A percentile compares a stretch with the other conserved stretches of the same genome.
These are phyloP conservation scores for Plemyria rubiginata DNA, from an alignment of 2,888 invertebrate genomes.

Conservation along the genomic window DNA sequence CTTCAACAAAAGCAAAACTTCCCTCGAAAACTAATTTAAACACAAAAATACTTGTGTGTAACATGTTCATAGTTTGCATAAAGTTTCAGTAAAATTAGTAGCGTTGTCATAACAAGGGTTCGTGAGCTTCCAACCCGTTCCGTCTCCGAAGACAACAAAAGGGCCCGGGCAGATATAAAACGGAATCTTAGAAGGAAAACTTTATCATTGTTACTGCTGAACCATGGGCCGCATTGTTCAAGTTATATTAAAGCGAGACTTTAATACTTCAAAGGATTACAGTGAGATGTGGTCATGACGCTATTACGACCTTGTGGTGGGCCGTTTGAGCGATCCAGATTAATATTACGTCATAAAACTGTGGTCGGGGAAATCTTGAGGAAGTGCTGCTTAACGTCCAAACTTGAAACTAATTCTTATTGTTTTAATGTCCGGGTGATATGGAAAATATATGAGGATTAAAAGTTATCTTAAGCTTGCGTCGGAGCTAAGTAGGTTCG, in stretches of 20 bases:
- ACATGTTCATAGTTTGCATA: conserved; percentile 43
- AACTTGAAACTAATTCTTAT: conserved; percentile 33
- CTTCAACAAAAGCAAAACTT: conserved; percentile 30
- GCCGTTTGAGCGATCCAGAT: conserved; percentile 55
- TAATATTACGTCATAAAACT: conserved; percentile 55
- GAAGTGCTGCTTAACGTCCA: conserved; percentile 26
- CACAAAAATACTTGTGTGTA: conserved; percentile 31
- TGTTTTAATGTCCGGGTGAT: conserved; percentile 25
- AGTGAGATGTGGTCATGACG: conserved; percentile 67
- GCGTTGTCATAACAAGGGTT: conserved; percentile 61
- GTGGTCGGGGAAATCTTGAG: conserved; percentile 26
- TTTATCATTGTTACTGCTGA: conserved; percentile 75
- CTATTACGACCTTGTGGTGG: conserved; percentile 55
- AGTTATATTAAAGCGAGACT: conserved; percentile 78
- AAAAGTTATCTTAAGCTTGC: conserved; percentile 30
- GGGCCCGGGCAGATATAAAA: conserved; percentile 69
- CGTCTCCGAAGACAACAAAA: conserved; percentile 59
- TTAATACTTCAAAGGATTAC: conserved; percentile 79
- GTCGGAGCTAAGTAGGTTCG: conserved; percentile 20
- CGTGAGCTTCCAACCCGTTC: conserved; percentile 52
- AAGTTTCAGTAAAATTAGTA: conserved; percentile 62
- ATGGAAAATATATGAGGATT: conserved; percentile 17
- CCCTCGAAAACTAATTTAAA: conserved; percentile 30
- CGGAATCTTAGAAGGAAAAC: conserved; percentile 76
- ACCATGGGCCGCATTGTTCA: conserved; percentile 77